Base-by-base conservation (phyloP, 2,888 invertebrate species). In the Tenthredo livida region DNA sequence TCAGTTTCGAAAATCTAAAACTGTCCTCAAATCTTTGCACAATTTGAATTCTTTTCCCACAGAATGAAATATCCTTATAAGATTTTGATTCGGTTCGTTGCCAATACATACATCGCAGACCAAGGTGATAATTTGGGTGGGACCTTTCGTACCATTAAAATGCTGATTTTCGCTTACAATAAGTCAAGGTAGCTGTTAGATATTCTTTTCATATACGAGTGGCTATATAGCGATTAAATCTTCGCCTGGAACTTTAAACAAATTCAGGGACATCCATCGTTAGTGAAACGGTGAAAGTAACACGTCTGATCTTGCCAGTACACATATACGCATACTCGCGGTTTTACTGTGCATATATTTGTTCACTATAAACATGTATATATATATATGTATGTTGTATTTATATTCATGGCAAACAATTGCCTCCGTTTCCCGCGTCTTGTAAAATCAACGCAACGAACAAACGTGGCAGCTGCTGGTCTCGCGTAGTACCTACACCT, bases 381-480 rank as follows among this genome's bases (percentile, higher is more conserved):
- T 43, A 21, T 43, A 43, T 3, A 73, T 29, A 29, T 21, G 40
- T 25, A 43, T 43, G 43, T 43, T 67, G 33, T 67, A 67, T 33
- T 17, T 25, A 67, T 67, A 43, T 73, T 73, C 72, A 77, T 77
- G 54, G 77, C 33, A 77, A 77, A 50, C 77, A 54, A 77, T 77
- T 17, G 77, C 54, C 33, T 54, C 77, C 21, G 77, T 29, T 77
- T 50, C 50, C 54, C 25, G 77, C 6, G 54, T n/a, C 21, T 21
- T 9, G 33, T 12, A 61, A 61, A 58, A 54, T 54, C 17, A 54
- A 54, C 50, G 37, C 37, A 61, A n/a, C 12, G 43, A 75, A 43
- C 25, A 15, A 43, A 29, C 61, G 61, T 61, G 61, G 61, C 61
- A 43, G 61, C 80, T 61, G 61, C 61, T 61, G 61, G 83, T 17